Evolutionary conservation across 2,113 vertebrate species (phyloP).

Genomic region (Ibidorhyncha struthersii): DNA sequence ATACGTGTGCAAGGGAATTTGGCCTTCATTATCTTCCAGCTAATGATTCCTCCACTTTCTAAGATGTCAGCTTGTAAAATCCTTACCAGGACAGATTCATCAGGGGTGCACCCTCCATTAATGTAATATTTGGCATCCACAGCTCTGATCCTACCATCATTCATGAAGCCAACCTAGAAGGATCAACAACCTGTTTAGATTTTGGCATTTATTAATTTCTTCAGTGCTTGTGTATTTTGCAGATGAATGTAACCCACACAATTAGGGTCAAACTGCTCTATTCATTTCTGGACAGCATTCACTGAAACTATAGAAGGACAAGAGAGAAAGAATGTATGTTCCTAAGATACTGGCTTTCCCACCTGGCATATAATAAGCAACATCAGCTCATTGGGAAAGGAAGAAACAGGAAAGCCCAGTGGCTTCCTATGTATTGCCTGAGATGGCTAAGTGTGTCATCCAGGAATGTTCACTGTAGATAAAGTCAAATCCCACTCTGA

Average conservation of each 20-base stretch:
- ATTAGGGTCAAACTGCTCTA: neutral
- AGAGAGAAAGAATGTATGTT: neutral
- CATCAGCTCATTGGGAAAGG: neutral
- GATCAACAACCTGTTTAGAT: neutral
- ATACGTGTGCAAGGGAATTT: neutral
- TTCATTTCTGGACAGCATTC: neutral
- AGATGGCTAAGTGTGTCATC: neutral
- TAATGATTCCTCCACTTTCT: neutral
- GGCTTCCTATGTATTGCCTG: neutral
- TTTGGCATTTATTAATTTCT: neutral
- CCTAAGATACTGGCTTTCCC: neutral
- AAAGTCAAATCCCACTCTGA: neutral
- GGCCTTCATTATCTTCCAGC: neutral
- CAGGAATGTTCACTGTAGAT: neutral
- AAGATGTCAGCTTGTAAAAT: neutral
- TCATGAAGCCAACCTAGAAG: constrained; percentile 88
- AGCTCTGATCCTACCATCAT: constrained; percentile 81
- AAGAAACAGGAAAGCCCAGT: neutral
- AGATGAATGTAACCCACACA: neutral
- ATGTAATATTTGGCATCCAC: constrained; percentile 79
- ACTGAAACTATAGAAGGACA: neutral
- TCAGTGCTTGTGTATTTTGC: neutral
- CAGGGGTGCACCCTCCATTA: constrained; percentile 81
- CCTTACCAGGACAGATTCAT: constrained; percentile 82
- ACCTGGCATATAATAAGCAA: neutral